Conservation (phyloP, 2,888 invertebrate genomes). For the Ormyrus thymus region DNA sequence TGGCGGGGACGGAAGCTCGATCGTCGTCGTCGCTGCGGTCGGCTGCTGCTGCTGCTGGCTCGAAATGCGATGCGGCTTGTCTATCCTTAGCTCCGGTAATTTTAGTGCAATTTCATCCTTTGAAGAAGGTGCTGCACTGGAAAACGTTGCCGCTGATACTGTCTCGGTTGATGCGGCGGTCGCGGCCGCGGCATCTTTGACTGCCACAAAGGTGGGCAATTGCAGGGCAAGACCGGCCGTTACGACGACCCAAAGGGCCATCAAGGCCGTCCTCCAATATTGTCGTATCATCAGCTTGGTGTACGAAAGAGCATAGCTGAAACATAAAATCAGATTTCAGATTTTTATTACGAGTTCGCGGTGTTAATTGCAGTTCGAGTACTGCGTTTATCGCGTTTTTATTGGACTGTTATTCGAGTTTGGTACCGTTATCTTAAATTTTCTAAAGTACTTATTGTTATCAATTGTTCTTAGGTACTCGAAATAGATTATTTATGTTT, state of each 20-base stretch:
- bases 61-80: neutral
- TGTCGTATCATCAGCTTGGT: slow-evolving; percentile 68
- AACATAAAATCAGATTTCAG: slow-evolving; percentile 30
- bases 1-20: neutral
- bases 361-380: neutral
- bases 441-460: too few species aligned
- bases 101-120: slow-evolving; percentile 9
- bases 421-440: too few species aligned
- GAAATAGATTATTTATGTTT: too few species aligned
- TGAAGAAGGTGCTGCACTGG: neutral
- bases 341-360: slow-evolving; percentile 4
- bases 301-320: slow-evolving; percentile 49
- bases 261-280: slow-evolving; percentile 66
- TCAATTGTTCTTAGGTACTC: too few species aligned
- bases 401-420: too few species aligned
- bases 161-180: neutral
- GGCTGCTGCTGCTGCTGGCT: neutral
- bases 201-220: slow-evolving; percentile 26
- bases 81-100: slow-evolving; percentile 4
- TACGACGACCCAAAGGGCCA: slow-evolving; percentile 65
- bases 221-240: slow-evolving; percentile 48
- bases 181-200: neutral
- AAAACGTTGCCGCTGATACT: neutral
- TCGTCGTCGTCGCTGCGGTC: neutral
- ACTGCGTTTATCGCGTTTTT: too few species aligned